A percentile compares a stretch with the other conserved stretches of the same genome.
Conservation (phyloP, 2,113 vertebrate species). For the Platysteira castanea region DNA sequence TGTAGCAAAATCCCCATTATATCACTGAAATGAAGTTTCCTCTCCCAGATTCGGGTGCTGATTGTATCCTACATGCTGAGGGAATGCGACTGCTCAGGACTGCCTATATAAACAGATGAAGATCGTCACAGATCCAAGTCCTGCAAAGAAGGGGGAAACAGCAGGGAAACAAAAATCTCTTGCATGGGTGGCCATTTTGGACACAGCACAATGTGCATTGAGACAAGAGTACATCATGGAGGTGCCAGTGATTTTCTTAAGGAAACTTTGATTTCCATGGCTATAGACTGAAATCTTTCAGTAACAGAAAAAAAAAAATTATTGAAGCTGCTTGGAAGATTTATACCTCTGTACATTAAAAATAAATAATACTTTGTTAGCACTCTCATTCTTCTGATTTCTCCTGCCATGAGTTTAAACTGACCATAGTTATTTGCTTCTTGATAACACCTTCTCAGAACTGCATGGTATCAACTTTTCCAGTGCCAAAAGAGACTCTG, state of each 20-base stretch:
- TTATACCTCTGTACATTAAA: background rate
- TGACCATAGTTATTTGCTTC: background rate
- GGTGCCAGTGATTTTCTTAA: background rate
- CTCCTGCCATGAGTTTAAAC: background rate
- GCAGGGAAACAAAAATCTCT: background rate
- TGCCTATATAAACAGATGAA: background rate
- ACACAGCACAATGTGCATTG: rapidly evolving
- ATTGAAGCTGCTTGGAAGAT: background rate
- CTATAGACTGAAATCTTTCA: background rate
- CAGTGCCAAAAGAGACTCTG: background rate
- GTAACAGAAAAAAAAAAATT: background rate
- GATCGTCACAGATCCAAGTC: background rate
- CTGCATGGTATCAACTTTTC: background rate
- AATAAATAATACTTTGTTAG: background rate
- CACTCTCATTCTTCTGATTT: background rate
- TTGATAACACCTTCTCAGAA: background rate
- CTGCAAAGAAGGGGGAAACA: background rate
- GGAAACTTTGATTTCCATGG: background rate
- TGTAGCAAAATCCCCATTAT: rapidly evolving
- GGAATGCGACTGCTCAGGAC: background rate
- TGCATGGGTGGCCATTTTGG: background rate
- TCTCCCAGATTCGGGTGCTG: background rate
- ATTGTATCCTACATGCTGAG: background rate
- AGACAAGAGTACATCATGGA: background rate
- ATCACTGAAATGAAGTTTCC: background rate